Percentiles rank a stretch among this genome's conserved stretches.
These are phyloP conservation scores for Cetonia aurata DNA, from an alignment of 2,888 invertebrate genomes.

Conservation along the genomic window DNA sequence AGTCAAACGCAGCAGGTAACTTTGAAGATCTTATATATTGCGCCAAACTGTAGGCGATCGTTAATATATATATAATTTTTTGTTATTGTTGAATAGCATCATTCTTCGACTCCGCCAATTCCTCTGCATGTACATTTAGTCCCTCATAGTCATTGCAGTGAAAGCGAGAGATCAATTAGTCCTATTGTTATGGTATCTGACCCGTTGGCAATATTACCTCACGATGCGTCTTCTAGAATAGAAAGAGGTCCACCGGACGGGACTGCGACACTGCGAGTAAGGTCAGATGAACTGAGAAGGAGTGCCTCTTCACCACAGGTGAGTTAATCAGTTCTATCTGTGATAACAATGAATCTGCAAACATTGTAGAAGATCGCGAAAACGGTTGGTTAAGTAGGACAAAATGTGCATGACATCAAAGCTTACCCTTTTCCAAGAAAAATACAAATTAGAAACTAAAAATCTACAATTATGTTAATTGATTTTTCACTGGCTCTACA, in stretches of 20 bases:
- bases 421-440: too few species aligned
- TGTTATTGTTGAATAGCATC: constrained; percentile 49
- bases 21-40: not conserved
- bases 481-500: too few species aligned
- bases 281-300: constrained; percentile 72
- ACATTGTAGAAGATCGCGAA: not conserved
- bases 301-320: constrained; percentile 76
- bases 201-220: constrained; percentile 60
- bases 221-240: constrained; percentile 57
- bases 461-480: constrained; percentile 21
- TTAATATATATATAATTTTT: not conserved
- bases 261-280: constrained; percentile 65
- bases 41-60: too few species aligned
- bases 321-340: constrained; percentile 47
- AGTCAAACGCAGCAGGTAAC: constrained; percentile 67
- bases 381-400: not conserved
- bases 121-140: constrained; percentile 57
- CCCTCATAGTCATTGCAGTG: constrained; percentile 51
- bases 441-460: too few species aligned
- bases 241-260: constrained; percentile 54
- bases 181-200: constrained; percentile 64
- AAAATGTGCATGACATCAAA: too few species aligned
- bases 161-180: constrained; percentile 61
- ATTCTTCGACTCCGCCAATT: constrained; percentile 53
- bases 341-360: not conserved